phyloP scores from a whole-genome alignment of 1,140 invertebrate genomes.

The Atta cephalotes region DNA sequence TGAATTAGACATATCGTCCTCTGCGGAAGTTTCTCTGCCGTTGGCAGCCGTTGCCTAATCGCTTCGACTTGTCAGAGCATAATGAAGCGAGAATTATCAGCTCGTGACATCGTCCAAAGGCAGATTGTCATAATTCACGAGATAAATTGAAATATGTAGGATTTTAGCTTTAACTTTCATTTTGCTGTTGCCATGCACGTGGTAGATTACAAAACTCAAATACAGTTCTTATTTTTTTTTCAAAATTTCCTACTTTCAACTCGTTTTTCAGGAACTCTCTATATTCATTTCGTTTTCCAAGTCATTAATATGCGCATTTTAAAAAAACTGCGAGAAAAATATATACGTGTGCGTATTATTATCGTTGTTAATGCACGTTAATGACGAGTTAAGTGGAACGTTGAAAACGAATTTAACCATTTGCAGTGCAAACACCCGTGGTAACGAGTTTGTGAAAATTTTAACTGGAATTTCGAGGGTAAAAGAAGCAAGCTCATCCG shows the following conservation, averaged over 20 bases:
- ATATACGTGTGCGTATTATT: background rate
- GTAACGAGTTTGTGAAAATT: conserved; percentile 50
- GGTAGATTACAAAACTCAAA: background rate
- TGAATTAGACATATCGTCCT: conserved; percentile 36
- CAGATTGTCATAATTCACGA: background rate
- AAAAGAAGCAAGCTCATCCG: background rate
- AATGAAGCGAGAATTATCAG: conserved; percentile 15
- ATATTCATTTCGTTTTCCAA: background rate
- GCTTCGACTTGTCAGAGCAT: background rate
- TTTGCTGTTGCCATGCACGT: background rate
- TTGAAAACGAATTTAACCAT: conserved; percentile 16
- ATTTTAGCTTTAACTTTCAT: background rate
- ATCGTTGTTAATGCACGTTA: conserved; percentile 12
- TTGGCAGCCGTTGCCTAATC: conserved; percentile 58
- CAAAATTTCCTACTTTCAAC: background rate
- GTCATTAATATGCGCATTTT: conserved; percentile 38
- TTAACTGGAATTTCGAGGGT: conserved; percentile 32
- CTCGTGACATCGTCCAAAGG: background rate
- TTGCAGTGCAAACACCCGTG: background rate
- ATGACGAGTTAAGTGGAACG: conserved; percentile 36
- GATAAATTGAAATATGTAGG: background rate
- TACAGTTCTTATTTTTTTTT: background rate
- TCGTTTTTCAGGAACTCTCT: background rate
- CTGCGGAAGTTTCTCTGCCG: conserved; percentile 30
- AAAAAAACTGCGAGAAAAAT: background rate